A percentile compares a stretch with the other conserved stretches of the same genome.
These are phyloP conservation scores for Dryobotodes eremita DNA, from an alignment of 2,888 invertebrate genomes.

Conservation along the genomic window DNA sequence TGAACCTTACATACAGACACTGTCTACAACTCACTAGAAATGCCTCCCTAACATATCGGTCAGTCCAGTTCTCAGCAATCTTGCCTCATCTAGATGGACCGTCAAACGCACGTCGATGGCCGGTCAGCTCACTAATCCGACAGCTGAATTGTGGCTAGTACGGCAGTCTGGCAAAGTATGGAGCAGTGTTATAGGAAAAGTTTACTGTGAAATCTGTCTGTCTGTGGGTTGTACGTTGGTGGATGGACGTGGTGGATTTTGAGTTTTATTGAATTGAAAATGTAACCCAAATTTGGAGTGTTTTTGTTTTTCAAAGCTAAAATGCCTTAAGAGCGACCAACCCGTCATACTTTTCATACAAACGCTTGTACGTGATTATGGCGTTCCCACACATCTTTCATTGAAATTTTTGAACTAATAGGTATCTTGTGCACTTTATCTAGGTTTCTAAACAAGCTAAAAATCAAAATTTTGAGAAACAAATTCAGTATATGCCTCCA, in stretches of 20 bases:
- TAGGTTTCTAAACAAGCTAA: too few species aligned
- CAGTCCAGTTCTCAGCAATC: conserved; percentile 28
- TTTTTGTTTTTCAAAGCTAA: too few species aligned
- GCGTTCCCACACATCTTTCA: too few species aligned
- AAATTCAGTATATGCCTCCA: too few species aligned
- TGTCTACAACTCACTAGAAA: conserved; percentile 1
- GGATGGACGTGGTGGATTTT: not conserved
- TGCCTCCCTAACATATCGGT: not conserved
- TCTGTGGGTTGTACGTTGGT: not conserved
- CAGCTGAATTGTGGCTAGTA: conserved; percentile 49
- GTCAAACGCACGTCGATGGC: conserved; percentile 41
- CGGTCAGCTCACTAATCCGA: conserved; percentile 42
- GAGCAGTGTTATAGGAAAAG: not conserved
- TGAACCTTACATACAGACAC: not conserved
- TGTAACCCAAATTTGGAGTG: not conserved
- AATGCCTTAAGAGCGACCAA: too few species aligned
- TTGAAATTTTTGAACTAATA: too few species aligned
- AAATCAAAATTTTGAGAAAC: too few species aligned
- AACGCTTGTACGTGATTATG: too few species aligned
- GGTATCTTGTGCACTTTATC: too few species aligned
- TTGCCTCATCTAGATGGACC: conserved; percentile 44
- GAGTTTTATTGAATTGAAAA: not conserved
- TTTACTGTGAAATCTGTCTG: not conserved
- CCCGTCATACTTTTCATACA: too few species aligned
- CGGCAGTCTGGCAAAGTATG: not conserved